Conservation (phyloP, 1,140 invertebrate species). For the Olivierus martensii region DNA sequence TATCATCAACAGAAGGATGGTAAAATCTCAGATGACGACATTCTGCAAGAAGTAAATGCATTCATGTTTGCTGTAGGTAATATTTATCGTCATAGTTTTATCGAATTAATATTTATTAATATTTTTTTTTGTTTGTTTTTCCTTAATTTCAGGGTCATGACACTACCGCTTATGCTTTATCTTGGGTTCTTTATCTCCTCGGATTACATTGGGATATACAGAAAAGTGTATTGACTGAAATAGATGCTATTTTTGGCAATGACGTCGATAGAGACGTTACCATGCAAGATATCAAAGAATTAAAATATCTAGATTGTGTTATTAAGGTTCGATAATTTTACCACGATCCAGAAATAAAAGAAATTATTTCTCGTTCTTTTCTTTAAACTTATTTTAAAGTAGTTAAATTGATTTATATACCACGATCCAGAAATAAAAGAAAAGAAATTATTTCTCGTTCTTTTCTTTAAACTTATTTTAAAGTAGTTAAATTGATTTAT, state of each 20-base stretch:
- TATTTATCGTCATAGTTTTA: too few species aligned
- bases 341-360: too few species aligned
- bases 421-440: too few species aligned
- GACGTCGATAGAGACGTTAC: conserved; percentile 27
- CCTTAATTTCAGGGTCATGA: conserved; percentile 15
- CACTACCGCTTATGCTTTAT: conserved; percentile 26
- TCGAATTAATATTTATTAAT: too few species aligned
- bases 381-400: too few species aligned
- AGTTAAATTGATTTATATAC: too few species aligned
- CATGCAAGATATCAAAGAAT: conserved; percentile 44
- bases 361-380: too few species aligned
- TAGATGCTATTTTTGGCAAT: conserved; percentile 41
- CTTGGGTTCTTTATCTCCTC: conserved; percentile 50
- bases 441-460: too few species aligned
- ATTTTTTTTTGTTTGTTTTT: neutral
- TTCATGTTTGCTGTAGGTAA: conserved; percentile 47
- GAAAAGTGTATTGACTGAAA: conserved; percentile 58
- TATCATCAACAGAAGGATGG: conserved; percentile 32
- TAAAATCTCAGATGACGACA: conserved; percentile 23
- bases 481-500: too few species aligned
- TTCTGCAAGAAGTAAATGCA: conserved; percentile 42
- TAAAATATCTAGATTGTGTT: conserved; percentile 52
- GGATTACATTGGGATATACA: conserved; percentile 63
- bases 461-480: too few species aligned
- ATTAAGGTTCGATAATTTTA: too few species aligned